Percentiles rank a stretch among this genome's conserved stretches.
Evolutionary conservation across 30 jellyfish, hydroid and myxozoan species (phyloP).

Genomic region (Rhopilema esculentum): DNA sequence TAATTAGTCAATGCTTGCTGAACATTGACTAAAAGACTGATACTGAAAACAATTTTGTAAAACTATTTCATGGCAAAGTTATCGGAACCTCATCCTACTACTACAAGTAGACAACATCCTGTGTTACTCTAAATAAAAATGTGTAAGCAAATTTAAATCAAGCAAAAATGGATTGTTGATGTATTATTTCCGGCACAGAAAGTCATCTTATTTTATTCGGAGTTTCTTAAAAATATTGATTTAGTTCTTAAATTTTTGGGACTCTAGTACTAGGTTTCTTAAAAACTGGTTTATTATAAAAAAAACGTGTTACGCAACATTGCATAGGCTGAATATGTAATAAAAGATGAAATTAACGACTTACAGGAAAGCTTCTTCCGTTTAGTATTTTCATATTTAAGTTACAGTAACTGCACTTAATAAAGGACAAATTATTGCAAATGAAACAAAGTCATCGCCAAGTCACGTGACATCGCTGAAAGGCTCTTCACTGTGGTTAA

Average conservation of each 20-base stretch:
- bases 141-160: not conserved
- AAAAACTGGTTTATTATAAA: not conserved
- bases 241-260: not conserved
- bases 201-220: not conserved
- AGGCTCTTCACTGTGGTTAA: constrained; percentile 43
- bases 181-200: not conserved
- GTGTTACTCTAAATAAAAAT: constrained; percentile 34
- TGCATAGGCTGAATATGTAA: no score
- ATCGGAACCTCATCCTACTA: constrained; percentile 32
- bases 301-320: no score
- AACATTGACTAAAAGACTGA: constrained; percentile 22
- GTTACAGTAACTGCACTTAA: not conserved
- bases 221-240: not conserved
- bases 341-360: no score
- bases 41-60: constrained; percentile 15
- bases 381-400: no score
- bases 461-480: constrained; percentile 21
- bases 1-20: no score
- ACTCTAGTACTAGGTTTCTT: not conserved
- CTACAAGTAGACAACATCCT: constrained; percentile 19
- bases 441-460: constrained; percentile 58
- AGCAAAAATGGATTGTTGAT: no score
- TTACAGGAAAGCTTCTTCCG: no score
- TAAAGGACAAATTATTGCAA: not conserved
- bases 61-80: not conserved